A percentile compares a stretch with the other conserved stretches of the same genome.
Conservation (phyloP, 2,797 vertebrate species). For the Masticophis lateralis region DNA sequence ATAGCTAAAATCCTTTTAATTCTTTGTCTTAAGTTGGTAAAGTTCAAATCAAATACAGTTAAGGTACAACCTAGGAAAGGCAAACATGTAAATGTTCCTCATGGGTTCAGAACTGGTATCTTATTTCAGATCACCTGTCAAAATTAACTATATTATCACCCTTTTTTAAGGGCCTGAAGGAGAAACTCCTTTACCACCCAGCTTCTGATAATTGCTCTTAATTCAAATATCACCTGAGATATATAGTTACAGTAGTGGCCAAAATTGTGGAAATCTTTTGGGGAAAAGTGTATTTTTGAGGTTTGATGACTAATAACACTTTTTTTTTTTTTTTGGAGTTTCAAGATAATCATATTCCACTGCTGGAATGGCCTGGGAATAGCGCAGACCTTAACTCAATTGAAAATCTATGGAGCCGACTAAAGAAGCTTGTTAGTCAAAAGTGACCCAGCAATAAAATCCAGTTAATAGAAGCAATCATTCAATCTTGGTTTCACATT, state of each 20-base stretch:
- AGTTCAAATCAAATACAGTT: background rate
- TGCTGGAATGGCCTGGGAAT: no score
- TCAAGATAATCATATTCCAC: no score
- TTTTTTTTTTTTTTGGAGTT: no score
- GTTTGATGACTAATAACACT: no score
- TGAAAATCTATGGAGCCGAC: no score
- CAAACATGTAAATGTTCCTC: background rate
- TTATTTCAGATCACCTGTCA: background rate
- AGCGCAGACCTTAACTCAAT: no score
- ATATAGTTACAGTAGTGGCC: background rate
- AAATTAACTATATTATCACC: background rate
- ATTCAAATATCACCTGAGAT: background rate
- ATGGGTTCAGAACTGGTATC: background rate
- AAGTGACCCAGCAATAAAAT: no score
- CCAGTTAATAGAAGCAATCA: no score
- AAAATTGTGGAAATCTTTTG: no score
- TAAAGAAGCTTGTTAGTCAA: no score
- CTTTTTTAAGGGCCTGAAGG: background rate
- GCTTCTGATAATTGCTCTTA: background rate
- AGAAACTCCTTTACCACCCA: background rate
- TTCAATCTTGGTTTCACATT: no score
- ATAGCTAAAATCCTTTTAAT: background rate
- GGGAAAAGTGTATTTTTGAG: no score
- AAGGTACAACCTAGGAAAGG: background rate
- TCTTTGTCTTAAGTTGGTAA: background rate